Conservation (phyloP, 1,140 invertebrate species). For the Dolichoris vasculosae region DNA sequence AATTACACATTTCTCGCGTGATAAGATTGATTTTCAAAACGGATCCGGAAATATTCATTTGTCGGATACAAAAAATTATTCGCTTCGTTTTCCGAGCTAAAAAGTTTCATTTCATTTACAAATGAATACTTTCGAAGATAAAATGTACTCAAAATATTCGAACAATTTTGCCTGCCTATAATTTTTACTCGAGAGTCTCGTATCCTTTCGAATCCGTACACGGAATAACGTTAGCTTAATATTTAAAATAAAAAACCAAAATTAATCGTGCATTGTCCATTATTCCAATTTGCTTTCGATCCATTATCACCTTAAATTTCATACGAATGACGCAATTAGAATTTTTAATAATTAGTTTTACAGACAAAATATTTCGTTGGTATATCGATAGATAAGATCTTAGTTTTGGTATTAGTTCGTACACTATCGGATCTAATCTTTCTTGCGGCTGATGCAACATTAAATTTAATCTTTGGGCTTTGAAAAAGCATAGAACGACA, state of each 20-base stretch:
- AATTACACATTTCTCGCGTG: constrained; percentile 10
- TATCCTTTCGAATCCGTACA: not conserved
- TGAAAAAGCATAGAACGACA: not conserved
- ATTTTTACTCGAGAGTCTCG: not conserved
- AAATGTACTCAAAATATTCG: not conserved
- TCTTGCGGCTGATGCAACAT: not conserved
- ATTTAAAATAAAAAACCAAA: not conserved
- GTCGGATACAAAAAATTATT: not conserved
- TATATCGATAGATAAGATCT: not conserved
- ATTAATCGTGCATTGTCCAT: not conserved
- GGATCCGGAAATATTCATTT: constrained; percentile 27
- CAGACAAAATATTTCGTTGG: not conserved
- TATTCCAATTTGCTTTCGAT: not conserved
- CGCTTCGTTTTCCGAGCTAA: not conserved
- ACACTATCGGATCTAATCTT: not conserved
- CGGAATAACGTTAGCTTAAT: not conserved
- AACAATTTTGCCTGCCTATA: not conserved
- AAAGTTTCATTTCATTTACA: not conserved
- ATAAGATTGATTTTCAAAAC: constrained; percentile 25
- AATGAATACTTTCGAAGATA: not conserved
- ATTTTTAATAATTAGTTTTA: not conserved
- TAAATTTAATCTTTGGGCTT: not conserved
- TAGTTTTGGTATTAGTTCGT: not conserved
- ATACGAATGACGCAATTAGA: not conserved
- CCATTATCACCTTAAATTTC: not conserved